Base-by-base conservation (phyloP, 2,113 vertebrate species). In the Scalopus aquaticus region DNA sequence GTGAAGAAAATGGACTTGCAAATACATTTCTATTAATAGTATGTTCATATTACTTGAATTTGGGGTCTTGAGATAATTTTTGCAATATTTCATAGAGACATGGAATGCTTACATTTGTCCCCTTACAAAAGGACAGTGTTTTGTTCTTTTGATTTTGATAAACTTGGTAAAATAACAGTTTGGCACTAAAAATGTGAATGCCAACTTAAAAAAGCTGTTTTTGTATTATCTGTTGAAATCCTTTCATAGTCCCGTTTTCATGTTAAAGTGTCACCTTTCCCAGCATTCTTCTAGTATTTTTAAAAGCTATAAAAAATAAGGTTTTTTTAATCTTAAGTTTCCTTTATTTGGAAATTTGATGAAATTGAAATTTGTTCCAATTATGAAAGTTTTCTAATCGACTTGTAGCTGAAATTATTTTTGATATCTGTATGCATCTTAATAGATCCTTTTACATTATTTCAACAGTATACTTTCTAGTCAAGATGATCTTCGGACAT, bases 231-330 rank as follows among this genome's bases (percentile, higher is more conserved):
- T 84, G 24, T 76, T 78, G 30, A 49, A 76, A 30, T 86, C 24
- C 39, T 87, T 96, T 92, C 26, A 86, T 84, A 42, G 13, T 42
- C 80, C 92, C 39, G 11, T 80, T 95, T 91, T 72, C 56, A 35
- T 90, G 94, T 78, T 79, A 58, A 88, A 67, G 20, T 42, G 12
- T 89, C 11, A 30, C 5, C 11, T 65, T 85, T 44, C 24, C 49
- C 4, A 58, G 12, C 24, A 72, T 94, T 88, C 26, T 58, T 79
- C 51, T 42, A 73, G 91, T 82, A 17, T 76, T 94, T 86, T 16
- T 85, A 56, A 82, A 81, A 51, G 20, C 20, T 73, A 67, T 92
- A 39, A 69, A 87, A 86, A 78, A 28, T 6, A 51, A 51, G 6
- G 9, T 5, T 28, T 70, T 85, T 76, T 8, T 80, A 3, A 15